Evolutionary conservation across 2,113 vertebrate species (phyloP).

Genomic region (Elephantulus edwardii): DNA sequence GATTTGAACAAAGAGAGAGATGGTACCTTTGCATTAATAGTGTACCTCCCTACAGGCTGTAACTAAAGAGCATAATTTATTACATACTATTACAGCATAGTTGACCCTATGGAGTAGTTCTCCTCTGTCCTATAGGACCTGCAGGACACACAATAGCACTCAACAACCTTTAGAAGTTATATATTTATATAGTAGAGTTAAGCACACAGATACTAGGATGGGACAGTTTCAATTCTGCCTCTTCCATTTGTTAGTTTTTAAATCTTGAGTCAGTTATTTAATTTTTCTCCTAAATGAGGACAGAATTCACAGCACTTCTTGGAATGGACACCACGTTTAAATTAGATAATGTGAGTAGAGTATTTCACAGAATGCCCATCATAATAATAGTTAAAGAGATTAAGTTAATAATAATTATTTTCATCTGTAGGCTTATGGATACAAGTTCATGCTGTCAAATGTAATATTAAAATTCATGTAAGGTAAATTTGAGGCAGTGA

Average conservation of each 20-base stretch:
- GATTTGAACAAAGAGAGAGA: too few relatives aligned
- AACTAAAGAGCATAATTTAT: too few relatives aligned
- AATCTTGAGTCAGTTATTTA: not conserved
- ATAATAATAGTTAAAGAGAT: not conserved
- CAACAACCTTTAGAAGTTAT: not conserved
- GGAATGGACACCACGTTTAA: not conserved
- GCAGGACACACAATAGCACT: not conserved
- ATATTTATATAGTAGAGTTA: not conserved
- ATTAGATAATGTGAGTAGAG: not conserved
- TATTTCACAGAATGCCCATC: not conserved
- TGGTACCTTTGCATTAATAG: too few relatives aligned
- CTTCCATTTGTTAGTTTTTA: slow-evolving; percentile 10
- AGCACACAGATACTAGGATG: not conserved
- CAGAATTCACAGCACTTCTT: not conserved
- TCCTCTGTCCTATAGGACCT: not conserved
- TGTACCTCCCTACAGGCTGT: too few relatives aligned
- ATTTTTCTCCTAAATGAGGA: not conserved
- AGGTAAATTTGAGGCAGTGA: slow-evolving; percentile 1
- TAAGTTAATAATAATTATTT: not conserved
- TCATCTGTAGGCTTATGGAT: not conserved
- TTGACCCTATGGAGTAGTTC: not conserved
- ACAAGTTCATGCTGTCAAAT: not conserved
- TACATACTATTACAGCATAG: not conserved
- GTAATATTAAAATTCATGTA: slow-evolving; percentile 2
- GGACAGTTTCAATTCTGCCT: not conserved